Evolutionary conservation across 2,113 vertebrate genomes (phyloP).

Genomic region (Salminus brasiliensis): DNA sequence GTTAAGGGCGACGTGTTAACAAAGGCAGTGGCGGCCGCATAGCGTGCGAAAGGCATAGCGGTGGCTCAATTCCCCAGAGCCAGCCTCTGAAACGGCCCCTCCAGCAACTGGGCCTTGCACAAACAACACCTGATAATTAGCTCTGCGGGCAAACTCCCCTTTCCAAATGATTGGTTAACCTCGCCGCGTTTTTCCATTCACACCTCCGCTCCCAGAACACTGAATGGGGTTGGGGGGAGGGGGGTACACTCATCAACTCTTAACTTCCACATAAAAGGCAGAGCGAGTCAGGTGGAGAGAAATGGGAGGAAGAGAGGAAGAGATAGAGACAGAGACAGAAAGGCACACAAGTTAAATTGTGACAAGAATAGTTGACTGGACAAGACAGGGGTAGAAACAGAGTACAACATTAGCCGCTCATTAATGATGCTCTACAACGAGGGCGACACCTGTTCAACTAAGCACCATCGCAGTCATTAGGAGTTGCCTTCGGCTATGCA

Average conservation of each 20-base stretch:
- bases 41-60: slow-evolving; percentile 46
- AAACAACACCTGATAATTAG: slow-evolving; percentile 65
- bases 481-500: not conserved
- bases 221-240: slow-evolving; percentile 38
- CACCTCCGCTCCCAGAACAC: slow-evolving; percentile 45
- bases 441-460: not conserved
- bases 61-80: slow-evolving; percentile 41
- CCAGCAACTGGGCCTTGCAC: slow-evolving; percentile 25
- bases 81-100: slow-evolving; percentile 34
- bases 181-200: slow-evolving; percentile 52
- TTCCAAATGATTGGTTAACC: slow-evolving; percentile 51
- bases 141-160: slow-evolving; percentile 45
- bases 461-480: not conserved
- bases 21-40: slow-evolving; percentile 36
- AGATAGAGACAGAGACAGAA: no score
- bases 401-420: slow-evolving; percentile 51
- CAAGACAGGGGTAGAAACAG: not conserved
- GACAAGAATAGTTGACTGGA: not conserved
- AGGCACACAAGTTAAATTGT: not conserved
- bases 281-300: not conserved
- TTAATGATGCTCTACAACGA: slow-evolving; percentile 31
- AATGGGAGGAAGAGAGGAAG: not conserved
- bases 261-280: slow-evolving; percentile 26
- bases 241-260: slow-evolving; percentile 22
- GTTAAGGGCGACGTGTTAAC: slow-evolving; percentile 50